These are phyloP conservation scores for Tridacna crocea DNA, from an alignment of 2,888 invertebrate genomes.

Conservation along the genomic window DNA sequence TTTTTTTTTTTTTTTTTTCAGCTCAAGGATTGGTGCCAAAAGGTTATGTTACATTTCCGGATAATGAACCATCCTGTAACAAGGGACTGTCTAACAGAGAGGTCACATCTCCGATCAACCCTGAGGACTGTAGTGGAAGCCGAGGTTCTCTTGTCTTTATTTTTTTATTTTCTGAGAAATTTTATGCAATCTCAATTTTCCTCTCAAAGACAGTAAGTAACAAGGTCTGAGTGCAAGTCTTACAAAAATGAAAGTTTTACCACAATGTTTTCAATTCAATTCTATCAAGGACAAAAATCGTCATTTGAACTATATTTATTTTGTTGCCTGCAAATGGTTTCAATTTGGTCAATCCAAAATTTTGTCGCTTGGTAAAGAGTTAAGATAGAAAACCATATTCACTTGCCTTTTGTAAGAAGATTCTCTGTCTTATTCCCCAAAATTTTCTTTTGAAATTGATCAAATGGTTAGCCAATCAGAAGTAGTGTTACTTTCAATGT, in stretches of 20 bases:
- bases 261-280: not conserved
- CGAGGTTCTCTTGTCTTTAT: slow-evolving; percentile 48
- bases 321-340: no score
- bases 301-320: not conserved
- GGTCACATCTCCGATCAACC: slow-evolving; percentile 82
- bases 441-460: no score
- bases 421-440: no score
- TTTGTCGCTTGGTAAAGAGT: no score
- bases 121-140: slow-evolving; percentile 80
- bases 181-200: not conserved
- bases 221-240: not conserved
- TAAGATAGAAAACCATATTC: no score
- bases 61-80: slow-evolving; percentile 46
- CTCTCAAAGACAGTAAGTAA: not conserved
- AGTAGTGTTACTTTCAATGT: no score
- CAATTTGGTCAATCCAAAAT: no score
- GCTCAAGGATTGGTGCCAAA: slow-evolving; percentile 71
- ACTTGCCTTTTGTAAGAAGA: no score
- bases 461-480: not conserved
- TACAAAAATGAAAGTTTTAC: no score
- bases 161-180: not conserved
- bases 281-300: no score
- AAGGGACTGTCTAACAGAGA: slow-evolving; percentile 76
- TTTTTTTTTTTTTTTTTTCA: not conserved
- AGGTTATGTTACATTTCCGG: slow-evolving; percentile 78